phyloP scores from a whole-genome alignment of 2,888 invertebrate species.

The Teinopalpus imperialis region DNA sequence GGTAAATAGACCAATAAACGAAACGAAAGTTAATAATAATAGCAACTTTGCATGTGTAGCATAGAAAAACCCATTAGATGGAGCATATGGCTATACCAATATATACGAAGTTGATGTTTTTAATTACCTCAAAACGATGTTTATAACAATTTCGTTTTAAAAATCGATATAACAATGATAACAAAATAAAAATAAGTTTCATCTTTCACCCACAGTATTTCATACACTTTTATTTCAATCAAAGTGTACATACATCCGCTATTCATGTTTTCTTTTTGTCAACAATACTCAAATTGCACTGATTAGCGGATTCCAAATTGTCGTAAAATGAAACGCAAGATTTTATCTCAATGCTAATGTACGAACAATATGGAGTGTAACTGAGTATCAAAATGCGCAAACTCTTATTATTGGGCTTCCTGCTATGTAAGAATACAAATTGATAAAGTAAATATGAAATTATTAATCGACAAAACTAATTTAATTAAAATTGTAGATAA shows the following conservation, averaged over 20 bases:
- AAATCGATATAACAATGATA: too few species aligned
- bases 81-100: too few species aligned
- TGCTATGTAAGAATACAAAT: conserved; percentile 59
- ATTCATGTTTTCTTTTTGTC: conserved; percentile 40
- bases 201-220: conserved; percentile 4
- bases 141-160: too few species aligned
- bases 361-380: conserved; percentile 31
- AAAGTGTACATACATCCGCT: conserved; percentile 47
- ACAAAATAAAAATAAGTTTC: conserved; percentile 26
- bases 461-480: neutral
- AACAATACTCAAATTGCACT: conserved; percentile 40
- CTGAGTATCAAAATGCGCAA: conserved; percentile 53
- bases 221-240: conserved; percentile 1
- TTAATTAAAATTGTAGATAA: conserved; percentile 54
- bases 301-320: conserved; percentile 41
- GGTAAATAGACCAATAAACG: too few species aligned
- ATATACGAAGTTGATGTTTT: too few species aligned
- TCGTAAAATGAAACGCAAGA: conserved; percentile 45
- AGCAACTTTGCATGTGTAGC: too few species aligned
- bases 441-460: neutral
- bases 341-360: conserved; percentile 37
- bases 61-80: too few species aligned
- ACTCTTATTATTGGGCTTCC: conserved; percentile 60
- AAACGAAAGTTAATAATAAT: too few species aligned
- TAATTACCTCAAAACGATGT: too few species aligned